These are phyloP conservation scores for Anticlea derivata DNA, from an alignment of 2,888 invertebrate genomes.

Conservation along the genomic window DNA sequence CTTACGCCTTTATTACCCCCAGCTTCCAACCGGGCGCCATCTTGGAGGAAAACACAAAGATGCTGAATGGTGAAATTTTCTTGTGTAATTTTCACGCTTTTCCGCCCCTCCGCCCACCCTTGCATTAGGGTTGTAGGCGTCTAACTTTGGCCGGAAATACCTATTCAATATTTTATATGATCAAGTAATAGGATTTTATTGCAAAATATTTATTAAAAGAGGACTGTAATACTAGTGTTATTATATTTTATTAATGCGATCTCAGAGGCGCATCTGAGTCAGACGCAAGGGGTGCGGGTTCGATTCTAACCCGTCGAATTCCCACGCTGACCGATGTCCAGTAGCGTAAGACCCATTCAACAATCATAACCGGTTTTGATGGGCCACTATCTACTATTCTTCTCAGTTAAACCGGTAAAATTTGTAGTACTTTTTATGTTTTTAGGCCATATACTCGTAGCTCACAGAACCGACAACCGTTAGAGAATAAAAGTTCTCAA, in stretches of 20 bases:
- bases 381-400: neutral
- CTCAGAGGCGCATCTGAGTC: too few relatives aligned
- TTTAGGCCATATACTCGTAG: too few relatives aligned
- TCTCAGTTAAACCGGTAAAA: neutral
- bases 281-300: too few relatives aligned
- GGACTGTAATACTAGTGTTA: too few relatives aligned
- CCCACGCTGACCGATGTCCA: constrained; percentile 11
- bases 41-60: constrained; percentile 82
- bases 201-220: too few relatives aligned
- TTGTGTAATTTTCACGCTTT: constrained; percentile 82
- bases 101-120: constrained; percentile 54
- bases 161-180: neutral
- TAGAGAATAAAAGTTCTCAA: too few relatives aligned
- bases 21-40: constrained; percentile 61
- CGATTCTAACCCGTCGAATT: constrained; percentile 2
- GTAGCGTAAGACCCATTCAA: neutral
- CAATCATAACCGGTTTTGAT: neutral
- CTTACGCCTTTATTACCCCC: constrained; percentile 39
- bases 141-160: constrained; percentile 3
- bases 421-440: too few relatives aligned
- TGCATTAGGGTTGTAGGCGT: constrained; percentile 14
- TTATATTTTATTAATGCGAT: too few relatives aligned
- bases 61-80: constrained; percentile 82
- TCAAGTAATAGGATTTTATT: too few relatives aligned
- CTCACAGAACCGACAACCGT: too few relatives aligned